phyloP scores from a whole-genome alignment of 2,797 vertebrate genomes.

The Furcifer pardalis region DNA sequence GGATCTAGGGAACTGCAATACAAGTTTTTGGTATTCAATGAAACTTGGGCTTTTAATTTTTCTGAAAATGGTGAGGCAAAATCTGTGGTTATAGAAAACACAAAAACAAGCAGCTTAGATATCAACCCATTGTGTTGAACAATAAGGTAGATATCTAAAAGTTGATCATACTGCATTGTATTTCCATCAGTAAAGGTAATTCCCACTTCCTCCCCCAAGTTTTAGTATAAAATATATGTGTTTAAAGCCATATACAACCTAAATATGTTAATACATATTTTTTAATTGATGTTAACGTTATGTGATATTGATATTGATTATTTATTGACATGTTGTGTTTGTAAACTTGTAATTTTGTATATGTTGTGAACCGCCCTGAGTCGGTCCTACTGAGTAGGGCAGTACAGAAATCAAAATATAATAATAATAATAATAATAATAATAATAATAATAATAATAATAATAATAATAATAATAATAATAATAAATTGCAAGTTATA shows the following conservation, averaged over 20 bases:
- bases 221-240: background rate
- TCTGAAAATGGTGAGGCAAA: background rate
- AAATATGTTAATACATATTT: background rate
- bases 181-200: slow-evolving; percentile 6
- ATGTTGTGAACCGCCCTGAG: too few species aligned
- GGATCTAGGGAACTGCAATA: background rate
- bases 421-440: too few species aligned
- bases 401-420: too few species aligned
- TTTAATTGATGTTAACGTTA: too few species aligned
- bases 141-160: slow-evolving; percentile 41
- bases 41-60: too few species aligned
- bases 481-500: background rate
- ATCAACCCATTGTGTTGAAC: slow-evolving; percentile 7
- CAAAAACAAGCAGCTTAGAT: background rate
- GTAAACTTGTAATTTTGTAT: too few species aligned
- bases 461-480: too few species aligned
- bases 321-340: too few species aligned
- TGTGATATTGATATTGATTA: too few species aligned
- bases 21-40: background rate
- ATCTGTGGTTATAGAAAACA: background rate
- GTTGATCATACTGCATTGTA: background rate
- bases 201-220: background rate
- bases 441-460: too few species aligned
- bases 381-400: too few species aligned
- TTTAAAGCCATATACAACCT: background rate